These are phyloP conservation scores for Cheumatopsyche charites DNA, from an alignment of 1,140 invertebrate genomes.

Conservation along the genomic window DNA sequence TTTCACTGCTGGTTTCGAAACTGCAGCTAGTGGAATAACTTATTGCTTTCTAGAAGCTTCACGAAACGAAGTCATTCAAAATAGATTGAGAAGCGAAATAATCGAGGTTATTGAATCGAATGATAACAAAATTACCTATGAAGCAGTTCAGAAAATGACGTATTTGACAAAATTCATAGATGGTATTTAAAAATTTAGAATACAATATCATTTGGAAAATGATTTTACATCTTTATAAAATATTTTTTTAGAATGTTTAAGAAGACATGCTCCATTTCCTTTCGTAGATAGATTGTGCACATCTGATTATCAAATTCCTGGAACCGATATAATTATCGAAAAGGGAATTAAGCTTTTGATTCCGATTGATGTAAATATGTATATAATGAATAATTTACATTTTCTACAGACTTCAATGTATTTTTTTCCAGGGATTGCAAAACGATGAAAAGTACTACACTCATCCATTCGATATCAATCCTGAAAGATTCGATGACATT, in stretches of 20 bases:
- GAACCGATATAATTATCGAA: slow-evolving; percentile 54
- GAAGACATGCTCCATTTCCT: slow-evolving; percentile 60
- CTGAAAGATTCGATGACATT: slow-evolving; percentile 39
- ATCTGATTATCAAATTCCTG: slow-evolving; percentile 57
- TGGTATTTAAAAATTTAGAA: too few relatives aligned
- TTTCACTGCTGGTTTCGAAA: slow-evolving; percentile 53
- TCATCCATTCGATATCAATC: slow-evolving; percentile 37
- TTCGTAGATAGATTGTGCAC: slow-evolving; percentile 57
- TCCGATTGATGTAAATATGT: slow-evolving; percentile 50
- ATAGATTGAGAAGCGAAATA: slow-evolving; percentile 54
- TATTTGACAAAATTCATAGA: slow-evolving; percentile 53
- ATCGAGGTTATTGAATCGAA: slow-evolving; percentile 43
- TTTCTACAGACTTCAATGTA: background rate
- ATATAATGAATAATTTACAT: background rate
- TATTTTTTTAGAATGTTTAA: slow-evolving; percentile 58
- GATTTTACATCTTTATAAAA: slow-evolving; percentile 1
- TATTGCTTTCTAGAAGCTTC: slow-evolving; percentile 53
- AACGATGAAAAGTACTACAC: slow-evolving; percentile 40
- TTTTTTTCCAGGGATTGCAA: slow-evolving; percentile 34
- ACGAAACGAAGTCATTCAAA: slow-evolving; percentile 53
- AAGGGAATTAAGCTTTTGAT: slow-evolving; percentile 61
- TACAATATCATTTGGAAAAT: too few relatives aligned
- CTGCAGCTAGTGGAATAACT: slow-evolving; percentile 47
- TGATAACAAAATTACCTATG: slow-evolving; percentile 51
- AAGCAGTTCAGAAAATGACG: slow-evolving; percentile 54